Evolutionary conservation across 2,888 invertebrate species (phyloP), one percentile per base, ranked within the genome.

Genomic region (Drosophila emarginata): DNA sequence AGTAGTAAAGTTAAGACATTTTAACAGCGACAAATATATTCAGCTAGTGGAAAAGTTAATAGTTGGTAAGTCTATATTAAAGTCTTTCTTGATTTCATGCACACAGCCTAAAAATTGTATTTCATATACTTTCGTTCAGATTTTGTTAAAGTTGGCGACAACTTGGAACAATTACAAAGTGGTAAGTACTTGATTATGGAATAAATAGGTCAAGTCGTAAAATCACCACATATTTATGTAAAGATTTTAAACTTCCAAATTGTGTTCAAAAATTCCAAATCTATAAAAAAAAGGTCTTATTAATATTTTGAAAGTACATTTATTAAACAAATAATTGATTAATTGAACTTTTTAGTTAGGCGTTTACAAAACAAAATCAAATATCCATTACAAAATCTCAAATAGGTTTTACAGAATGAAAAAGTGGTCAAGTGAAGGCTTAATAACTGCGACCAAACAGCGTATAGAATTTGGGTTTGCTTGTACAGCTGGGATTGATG

Each of bases 391-490:
- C 28, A 26, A 32, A 39, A 39, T 59, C 14, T 39, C 39, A 14
- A 57, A 23, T 15, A 52, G 11, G 2, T 18, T 18, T 45, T 52
- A 54, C 36, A 60, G 36, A 59, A 45, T 12, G 11, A 45, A 7
- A 40, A 61, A 28, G 23, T n/a, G 3, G 18, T 58, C 14, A 21
- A 23, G 23, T 21, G 32, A n/a, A 40, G n/a, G 28, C n/a, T 93
- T 94, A 98, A 91, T 99, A 99, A 93, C 99, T 99, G 80, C 99
- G 94, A 59, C 99, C 99, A 91, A 99, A 99, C 58, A 99, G 92
- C 1, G 97, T 97, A 91, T 96, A 99, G 91, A 93, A 96, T 89
- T 96, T 94, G 2, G 99, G 96, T 85, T 95, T 95, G 64, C 94
- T 94, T 23, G 92, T 93, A 92, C 99, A 99, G 62, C 93, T 93